Conservation (phyloP, 2,888 invertebrate genomes). For the Congeria kusceri region DNA sequence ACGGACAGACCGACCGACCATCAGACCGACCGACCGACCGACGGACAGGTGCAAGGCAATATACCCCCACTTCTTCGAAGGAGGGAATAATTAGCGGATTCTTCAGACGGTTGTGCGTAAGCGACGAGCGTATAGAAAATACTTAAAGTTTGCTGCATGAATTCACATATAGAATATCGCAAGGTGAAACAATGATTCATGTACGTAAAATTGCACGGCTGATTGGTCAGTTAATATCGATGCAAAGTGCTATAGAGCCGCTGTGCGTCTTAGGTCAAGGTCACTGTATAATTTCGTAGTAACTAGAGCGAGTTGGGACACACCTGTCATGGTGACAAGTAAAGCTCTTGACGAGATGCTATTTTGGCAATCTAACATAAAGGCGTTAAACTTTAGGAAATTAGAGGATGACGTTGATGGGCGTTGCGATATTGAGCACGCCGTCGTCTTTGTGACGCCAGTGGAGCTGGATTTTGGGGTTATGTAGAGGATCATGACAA, state of each 20-base stretch:
- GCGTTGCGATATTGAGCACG: background rate
- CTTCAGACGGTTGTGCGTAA: background rate
- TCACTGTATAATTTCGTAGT: constrained; percentile 30
- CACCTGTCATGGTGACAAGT: constrained; percentile 21
- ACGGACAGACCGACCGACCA: too few species aligned
- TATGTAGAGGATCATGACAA: constrained; percentile 30
- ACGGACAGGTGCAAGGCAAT: too few species aligned
- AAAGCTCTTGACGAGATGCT: constrained; percentile 26
- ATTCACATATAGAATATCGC: constrained; percentile 1
- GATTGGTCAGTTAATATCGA: constrained; percentile 40
- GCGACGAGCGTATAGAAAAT: background rate
- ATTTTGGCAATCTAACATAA: constrained; percentile 38
- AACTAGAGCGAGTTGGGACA: constrained; percentile 35
- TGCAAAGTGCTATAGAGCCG: constrained; percentile 36
- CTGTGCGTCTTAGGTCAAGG: constrained; percentile 27
- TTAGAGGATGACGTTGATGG: background rate
- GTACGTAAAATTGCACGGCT: constrained; percentile 40
- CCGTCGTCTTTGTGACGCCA: constrained; percentile 46
- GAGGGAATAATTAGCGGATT: background rate
- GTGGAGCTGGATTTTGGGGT: constrained; percentile 44
- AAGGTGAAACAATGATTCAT: constrained; percentile 11
- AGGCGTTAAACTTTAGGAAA: constrained; percentile 17
- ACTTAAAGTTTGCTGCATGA: background rate
- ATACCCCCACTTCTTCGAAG: too few species aligned
- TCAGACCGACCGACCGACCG: too few species aligned